Percentiles rank a stretch among this genome's conserved stretches.
phyloP scores from a whole-genome alignment of 2,113 vertebrate genomes.

The Argyrosomus japonicus region DNA sequence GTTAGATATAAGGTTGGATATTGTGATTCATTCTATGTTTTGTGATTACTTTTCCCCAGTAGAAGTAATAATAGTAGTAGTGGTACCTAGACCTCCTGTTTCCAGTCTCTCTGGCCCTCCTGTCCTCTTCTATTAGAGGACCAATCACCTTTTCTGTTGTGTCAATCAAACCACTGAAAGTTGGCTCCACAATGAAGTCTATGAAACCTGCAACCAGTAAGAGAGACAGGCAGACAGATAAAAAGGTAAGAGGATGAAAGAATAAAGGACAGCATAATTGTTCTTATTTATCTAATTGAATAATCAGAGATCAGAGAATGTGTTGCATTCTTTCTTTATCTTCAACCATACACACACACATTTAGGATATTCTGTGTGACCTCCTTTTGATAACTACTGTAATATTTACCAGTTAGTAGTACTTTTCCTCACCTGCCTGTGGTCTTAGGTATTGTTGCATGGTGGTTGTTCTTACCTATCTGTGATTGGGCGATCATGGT shows the following conservation, averaged over 20 bases:
- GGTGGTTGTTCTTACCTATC: constrained; percentile 88
- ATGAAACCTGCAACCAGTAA: constrained; percentile 88
- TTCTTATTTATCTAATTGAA: background rate
- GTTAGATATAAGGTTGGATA: too few relatives aligned
- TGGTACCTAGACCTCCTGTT: constrained; percentile 87
- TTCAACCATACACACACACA: too few relatives aligned
- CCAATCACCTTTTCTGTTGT: constrained; percentile 97
- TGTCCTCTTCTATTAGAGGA: constrained; percentile 97
- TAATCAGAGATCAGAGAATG: background rate
- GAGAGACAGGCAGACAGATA: background rate
- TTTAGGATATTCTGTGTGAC: background rate
- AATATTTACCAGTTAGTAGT: background rate
- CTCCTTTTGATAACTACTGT: background rate
- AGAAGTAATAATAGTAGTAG: too few relatives aligned
- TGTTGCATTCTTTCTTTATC: background rate
- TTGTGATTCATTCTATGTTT: background rate
- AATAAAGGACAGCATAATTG: background rate
- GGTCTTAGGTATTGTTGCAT: constrained; percentile 63
- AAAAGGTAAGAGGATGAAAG: background rate
- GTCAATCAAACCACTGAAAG: constrained; percentile 95
- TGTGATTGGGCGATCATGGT: constrained; percentile 98
- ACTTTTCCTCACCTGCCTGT: background rate
- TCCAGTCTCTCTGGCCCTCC: constrained; percentile 87
- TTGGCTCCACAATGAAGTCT: constrained; percentile 98
- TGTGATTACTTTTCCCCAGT: background rate